Conservation (phyloP, 2,797 vertebrate species). For the Picus viridis region DNA sequence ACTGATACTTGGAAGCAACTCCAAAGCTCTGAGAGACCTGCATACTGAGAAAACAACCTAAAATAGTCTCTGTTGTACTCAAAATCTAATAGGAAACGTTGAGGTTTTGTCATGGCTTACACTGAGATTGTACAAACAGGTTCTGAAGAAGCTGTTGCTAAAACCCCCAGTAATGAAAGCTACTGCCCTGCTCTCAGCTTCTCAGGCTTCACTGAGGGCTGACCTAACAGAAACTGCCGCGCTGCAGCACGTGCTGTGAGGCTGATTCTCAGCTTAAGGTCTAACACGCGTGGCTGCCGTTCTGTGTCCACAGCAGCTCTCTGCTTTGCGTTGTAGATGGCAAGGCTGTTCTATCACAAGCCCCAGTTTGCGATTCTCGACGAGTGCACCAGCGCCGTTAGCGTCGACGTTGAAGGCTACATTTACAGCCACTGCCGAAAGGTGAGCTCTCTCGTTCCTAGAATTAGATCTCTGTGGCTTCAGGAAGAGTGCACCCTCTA, state of each 20-base stretch:
- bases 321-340: slow-evolving; percentile 85
- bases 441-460: slow-evolving; percentile 73
- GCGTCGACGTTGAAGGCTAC: slow-evolving; percentile 96
- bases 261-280: background rate
- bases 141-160: background rate
- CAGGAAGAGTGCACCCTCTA: background rate
- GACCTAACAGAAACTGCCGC: background rate
- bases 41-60: background rate
- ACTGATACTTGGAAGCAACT: background rate
- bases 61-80: background rate
- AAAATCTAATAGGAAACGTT: background rate
- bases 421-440: slow-evolving; percentile 96
- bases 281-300: background rate
- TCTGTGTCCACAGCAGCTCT: background rate
- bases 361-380: slow-evolving; percentile 99
- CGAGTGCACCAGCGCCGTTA: slow-evolving; percentile 97
- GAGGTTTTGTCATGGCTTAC: background rate
- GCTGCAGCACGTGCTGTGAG: background rate
- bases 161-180: background rate
- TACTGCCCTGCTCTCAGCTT: background rate
- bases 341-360: slow-evolving; percentile 96
- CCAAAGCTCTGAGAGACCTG: background rate
- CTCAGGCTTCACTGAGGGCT: background rate
- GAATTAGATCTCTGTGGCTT: background rate
- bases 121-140: background rate